Conservation (phyloP, 2,797 vertebrate species). For the Pangasius sanitwongsei region DNA sequence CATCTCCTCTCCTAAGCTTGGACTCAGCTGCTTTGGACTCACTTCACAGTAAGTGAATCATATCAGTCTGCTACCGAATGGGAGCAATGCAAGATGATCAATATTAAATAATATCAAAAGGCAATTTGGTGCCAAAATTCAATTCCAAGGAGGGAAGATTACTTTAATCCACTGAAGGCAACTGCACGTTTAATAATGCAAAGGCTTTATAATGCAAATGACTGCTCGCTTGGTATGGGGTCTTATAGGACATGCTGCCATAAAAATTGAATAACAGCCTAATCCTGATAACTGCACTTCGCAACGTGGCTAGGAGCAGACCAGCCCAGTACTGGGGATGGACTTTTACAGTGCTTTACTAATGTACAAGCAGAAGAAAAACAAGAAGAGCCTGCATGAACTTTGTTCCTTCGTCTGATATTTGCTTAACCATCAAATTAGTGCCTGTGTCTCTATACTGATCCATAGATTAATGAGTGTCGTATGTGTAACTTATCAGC, state of each 20-base stretch:
- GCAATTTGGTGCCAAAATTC: slow-evolving; percentile 9
- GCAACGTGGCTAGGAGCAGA: too few species aligned
- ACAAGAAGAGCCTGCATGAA: neutral
- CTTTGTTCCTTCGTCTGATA: neutral
- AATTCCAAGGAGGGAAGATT: neutral
- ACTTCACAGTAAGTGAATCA: neutral
- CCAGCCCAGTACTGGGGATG: neutral
- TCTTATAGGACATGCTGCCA: neutral
- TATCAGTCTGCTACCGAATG: slow-evolving; percentile 5
- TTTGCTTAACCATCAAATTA: neutral
- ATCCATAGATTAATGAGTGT: neutral
- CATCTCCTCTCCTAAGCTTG: neutral
- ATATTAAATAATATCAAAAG: slow-evolving; percentile 12
- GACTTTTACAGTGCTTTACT: neutral
- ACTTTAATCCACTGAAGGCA: slow-evolving; percentile 16
- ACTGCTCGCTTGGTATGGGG: neutral
- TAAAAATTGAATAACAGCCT: neutral
- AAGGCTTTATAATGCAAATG: slow-evolving; percentile 14
- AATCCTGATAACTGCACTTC: neutral
- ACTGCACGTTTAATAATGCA: slow-evolving; percentile 11
- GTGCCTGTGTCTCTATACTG: neutral
- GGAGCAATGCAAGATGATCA: neutral
- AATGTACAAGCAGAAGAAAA: neutral
- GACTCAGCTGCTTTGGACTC: neutral
- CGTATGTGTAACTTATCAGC: neutral